A percentile compares a stretch with the other conserved stretches of the same genome.
Evolutionary conservation across 1,140 invertebrate species (phyloP).

Genomic region (Penaeus indicus): DNA sequence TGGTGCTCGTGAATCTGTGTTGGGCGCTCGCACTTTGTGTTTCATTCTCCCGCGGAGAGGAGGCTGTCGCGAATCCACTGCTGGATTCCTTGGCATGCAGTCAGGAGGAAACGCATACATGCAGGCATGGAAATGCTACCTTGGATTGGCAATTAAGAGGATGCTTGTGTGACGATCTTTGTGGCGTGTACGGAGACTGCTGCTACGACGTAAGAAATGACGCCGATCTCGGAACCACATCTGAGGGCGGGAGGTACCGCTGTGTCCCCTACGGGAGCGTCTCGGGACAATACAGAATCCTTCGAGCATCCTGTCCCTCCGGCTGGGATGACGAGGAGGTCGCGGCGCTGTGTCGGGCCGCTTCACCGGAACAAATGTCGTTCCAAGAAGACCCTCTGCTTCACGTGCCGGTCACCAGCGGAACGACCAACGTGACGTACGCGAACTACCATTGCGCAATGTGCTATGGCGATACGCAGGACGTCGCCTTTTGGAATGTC

Average conservation of each 20-base stretch:
- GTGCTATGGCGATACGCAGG: slow-evolving; percentile 20
- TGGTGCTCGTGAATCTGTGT: too few relatives aligned
- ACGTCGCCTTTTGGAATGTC: slow-evolving; percentile 24
- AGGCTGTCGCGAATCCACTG: too few relatives aligned
- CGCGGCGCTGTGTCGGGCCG: slow-evolving; percentile 12
- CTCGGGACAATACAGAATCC: slow-evolving; percentile 3
- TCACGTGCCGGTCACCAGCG: slow-evolving; percentile 26
- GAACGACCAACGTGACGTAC: neutral
- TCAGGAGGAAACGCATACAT: too few relatives aligned
- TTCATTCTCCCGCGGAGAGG: too few relatives aligned
- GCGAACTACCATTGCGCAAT: neutral
- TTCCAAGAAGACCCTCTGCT: slow-evolving; percentile 29
- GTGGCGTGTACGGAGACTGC: too few relatives aligned
- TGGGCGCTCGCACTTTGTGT: too few relatives aligned
- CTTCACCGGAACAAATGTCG: neutral
- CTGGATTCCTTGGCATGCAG: too few relatives aligned
- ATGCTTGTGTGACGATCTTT: too few relatives aligned
- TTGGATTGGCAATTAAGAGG: too few relatives aligned
- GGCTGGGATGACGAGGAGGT: slow-evolving; percentile 32
- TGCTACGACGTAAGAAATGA: too few relatives aligned
- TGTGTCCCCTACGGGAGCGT: neutral
- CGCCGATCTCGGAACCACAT: too few relatives aligned
- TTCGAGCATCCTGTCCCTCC: neutral
- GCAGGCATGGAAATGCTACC: too few relatives aligned
- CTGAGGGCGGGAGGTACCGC: neutral